Conservation (phyloP, 2,888 invertebrate species). For the Spodoptera exigua region DNA sequence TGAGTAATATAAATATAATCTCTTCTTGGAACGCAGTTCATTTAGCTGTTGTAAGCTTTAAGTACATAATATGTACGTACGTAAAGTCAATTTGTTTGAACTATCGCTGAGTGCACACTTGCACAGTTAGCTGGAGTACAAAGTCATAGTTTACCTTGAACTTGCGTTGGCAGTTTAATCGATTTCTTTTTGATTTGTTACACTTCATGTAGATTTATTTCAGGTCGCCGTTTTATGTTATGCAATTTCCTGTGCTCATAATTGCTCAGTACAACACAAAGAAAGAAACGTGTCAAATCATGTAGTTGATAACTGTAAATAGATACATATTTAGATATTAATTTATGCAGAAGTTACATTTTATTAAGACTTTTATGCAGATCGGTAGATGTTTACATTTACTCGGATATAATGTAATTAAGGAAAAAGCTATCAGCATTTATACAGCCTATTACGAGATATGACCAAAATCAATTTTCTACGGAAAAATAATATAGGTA, state of each 20-base stretch:
- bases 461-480: too few species aligned
- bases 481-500: too few species aligned
- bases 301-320: too few species aligned
- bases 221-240: conserved; percentile 4
- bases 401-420: too few species aligned
- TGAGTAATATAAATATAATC: conserved; percentile 9
- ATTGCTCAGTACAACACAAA: neutral
- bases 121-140: neutral
- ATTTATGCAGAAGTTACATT: too few species aligned
- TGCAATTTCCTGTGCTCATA: neutral
- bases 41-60: conserved; percentile 1
- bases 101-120: conserved; percentile 2
- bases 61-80: conserved; percentile 10
- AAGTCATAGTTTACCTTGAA: conserved; percentile 34
- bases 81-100: conserved; percentile 3
- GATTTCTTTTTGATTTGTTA: conserved; percentile 25
- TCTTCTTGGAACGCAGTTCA: conserved; percentile 15
- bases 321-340: too few species aligned
- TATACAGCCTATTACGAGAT: too few species aligned
- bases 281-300: neutral
- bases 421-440: too few species aligned
- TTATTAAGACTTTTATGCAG: too few species aligned
- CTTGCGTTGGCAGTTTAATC: conserved; percentile 24
- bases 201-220: conserved; percentile 4
- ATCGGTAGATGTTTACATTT: too few species aligned